Evolutionary conservation across 53 echinoderm and acorn worm species (phyloP), one percentile per base, ranked within the genome.

Genomic region (Pentamera pediparva): DNA sequence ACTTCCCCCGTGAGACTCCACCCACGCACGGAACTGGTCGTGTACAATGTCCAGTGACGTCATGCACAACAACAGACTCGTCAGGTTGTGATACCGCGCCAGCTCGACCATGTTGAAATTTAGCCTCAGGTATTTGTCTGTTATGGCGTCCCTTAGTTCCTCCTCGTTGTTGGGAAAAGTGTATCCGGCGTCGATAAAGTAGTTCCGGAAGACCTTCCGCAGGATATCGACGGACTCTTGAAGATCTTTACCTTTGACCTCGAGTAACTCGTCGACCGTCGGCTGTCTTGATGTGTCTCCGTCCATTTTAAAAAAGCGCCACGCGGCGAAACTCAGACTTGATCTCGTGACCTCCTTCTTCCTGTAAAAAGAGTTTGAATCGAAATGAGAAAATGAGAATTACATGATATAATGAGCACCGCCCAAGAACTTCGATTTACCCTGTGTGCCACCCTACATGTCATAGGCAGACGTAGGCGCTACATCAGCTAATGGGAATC

Each of bases 61-160:
- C 67, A 67, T 67, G 20, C 40, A 40, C 17, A 3, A 21, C 30
- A 67, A 10, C 3, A 67, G 29, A 37, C 27, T 26, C 1, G 27
- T 43, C 30, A 67, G 39, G 30, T 67, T 67, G 28, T 67, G 43
- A 30, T 67, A 67, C 39, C 67, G 40, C 26, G 67, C 67, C 29
- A 67, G 18, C 45, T 67, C 37, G 30, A 67, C 45, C 67, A 67
- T 67, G 30, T 25, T 67, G 47, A 67, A 67, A 39, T 67, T 41
- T 12, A 67, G 27, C 29, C 43, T 24, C 41, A 67, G n/a, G 41
- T 40, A 67, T 39, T 41, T 27, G 24, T 67, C 67, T 11, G 67
- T 8, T 18, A 67, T 29, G 18, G 6, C 24, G 28, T 28, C 24
- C 0, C 30, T 45, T 25, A 40, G 26, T 2, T 17, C 30, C 8